Evolutionary conservation across 1,140 invertebrate species (phyloP).

Genomic region (Dinoponera quadriceps): DNA sequence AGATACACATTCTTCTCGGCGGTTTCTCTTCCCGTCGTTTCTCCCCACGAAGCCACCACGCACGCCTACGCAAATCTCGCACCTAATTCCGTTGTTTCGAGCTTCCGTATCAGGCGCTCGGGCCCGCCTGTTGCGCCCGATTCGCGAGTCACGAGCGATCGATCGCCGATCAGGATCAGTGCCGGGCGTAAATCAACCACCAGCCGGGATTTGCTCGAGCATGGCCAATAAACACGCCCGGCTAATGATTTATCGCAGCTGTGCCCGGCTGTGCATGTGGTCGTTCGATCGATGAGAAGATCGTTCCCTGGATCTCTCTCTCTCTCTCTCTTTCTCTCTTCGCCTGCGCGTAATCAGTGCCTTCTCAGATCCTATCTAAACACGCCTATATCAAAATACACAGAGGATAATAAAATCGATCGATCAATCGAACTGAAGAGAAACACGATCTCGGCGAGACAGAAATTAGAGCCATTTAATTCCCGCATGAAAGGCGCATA

Average conservation of each 20-base stretch:
- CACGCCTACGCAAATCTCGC: conserved; percentile 16
- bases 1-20: not conserved
- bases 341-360: not conserved
- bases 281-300: conserved; percentile 30
- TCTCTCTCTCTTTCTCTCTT: not conserved
- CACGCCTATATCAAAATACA: not conserved
- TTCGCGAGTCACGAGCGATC: conserved; percentile 59
- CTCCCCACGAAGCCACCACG: not conserved
- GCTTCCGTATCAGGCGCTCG: conserved; percentile 32
- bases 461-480: not conserved
- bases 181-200: conserved; percentile 61
- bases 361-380: not conserved
- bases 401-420: conserved; percentile 17
- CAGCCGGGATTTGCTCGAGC: conserved; percentile 63
- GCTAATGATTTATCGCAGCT: conserved; percentile 69
- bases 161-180: conserved; percentile 58
- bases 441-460: not conserved
- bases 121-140: conserved; percentile 54
- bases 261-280: conserved; percentile 15
- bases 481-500: not conserved
- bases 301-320: conserved; percentile 5
- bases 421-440: not conserved
- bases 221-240: conserved; percentile 71
- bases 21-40: not conserved
- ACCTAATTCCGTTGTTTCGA: conserved; percentile 34